phyloP scores from a whole-genome alignment of 2,797 vertebrate species.

The Oryzias dopingdopingensis region DNA sequence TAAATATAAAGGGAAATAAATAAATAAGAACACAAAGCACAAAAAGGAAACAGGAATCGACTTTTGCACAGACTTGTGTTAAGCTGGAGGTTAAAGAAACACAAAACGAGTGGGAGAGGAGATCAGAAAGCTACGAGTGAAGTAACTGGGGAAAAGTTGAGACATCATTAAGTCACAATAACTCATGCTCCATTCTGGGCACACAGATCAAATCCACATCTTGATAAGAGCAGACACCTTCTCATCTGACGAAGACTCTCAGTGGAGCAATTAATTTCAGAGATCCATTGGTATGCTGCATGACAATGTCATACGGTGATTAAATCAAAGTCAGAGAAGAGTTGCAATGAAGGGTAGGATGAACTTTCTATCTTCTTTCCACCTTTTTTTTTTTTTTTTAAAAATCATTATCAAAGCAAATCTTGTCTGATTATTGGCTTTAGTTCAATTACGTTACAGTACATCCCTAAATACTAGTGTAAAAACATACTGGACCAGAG shows the following conservation, averaged over 20 bases:
- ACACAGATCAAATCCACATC: slow-evolving; percentile 60
- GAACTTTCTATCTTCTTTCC: slow-evolving; percentile 52
- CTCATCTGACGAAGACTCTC: slow-evolving; percentile 61
- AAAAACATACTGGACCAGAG: slow-evolving; percentile 13
- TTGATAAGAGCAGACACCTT: slow-evolving; percentile 58
- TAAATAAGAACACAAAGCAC: neutral
- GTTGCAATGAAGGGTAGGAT: slow-evolving; percentile 64
- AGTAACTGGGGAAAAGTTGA: slow-evolving; percentile 32
- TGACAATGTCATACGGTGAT: slow-evolving; percentile 56
- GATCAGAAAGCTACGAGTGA: slow-evolving; percentile 6
- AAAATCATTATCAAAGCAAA: slow-evolving; percentile 39
- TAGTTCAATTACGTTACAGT: slow-evolving; percentile 18
- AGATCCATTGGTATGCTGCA: slow-evolving; percentile 63
- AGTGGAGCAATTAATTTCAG: slow-evolving; percentile 63
- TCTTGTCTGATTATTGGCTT: slow-evolving; percentile 14
- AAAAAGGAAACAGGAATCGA: neutral
- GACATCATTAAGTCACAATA: slow-evolving; percentile 55
- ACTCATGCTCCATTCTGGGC: slow-evolving; percentile 46
- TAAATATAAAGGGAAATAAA: slow-evolving; percentile 22
- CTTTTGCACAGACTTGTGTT: slow-evolving; percentile 24
- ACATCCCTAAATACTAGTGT: slow-evolving; percentile 10
- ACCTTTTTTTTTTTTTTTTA: slow-evolving; percentile 62
- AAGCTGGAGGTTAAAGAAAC: slow-evolving; percentile 23
- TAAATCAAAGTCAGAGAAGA: slow-evolving; percentile 69
- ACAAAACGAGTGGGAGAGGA: slow-evolving; percentile 1